Evolutionary conservation across 2,797 vertebrate species (phyloP).

Genomic region (Falco biarmicus): DNA sequence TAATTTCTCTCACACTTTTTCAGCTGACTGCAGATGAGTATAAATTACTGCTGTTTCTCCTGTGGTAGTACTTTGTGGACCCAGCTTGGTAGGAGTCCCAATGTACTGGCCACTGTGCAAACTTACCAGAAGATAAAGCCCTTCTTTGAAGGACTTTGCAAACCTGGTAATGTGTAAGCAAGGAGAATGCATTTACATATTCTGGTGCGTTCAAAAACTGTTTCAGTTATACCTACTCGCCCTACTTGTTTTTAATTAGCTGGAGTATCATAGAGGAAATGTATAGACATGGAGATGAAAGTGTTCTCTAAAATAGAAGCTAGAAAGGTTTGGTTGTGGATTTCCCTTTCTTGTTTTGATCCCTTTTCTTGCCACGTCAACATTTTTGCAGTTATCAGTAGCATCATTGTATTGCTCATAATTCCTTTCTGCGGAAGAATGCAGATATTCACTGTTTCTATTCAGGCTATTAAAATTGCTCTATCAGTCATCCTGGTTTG

Average conservation of each 20-base stretch:
- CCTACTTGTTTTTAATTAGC: conserved; percentile 23
- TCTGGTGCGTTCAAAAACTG: not conserved
- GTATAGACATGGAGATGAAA: conserved; percentile 40
- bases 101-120: not conserved
- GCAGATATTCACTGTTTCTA: conserved; percentile 63
- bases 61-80: not conserved
- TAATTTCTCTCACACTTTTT: conserved; percentile 11
- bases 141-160: not conserved
- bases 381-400: conserved; percentile 52
- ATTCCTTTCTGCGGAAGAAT: conserved; percentile 58
- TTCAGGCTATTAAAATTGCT: conserved; percentile 65
- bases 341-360: conserved; percentile 36
- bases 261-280: not conserved
- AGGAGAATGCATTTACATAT: not conserved
- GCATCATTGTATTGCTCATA: conserved; percentile 52
- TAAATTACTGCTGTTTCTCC: conserved; percentile 16
- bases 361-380: conserved; percentile 54
- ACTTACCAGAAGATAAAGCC: not conserved
- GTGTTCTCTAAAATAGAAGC: conserved; percentile 69
- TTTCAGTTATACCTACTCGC: conserved; percentile 21
- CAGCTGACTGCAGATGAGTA: not conserved
- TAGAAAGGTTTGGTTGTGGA: conserved; percentile 36
- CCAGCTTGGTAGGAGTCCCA: not conserved
- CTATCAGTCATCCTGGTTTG: conserved; percentile 41
- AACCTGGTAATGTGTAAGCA: not conserved